These are phyloP conservation scores for Anorthoa munda DNA, from an alignment of 2,888 invertebrate species.

Conservation along the genomic window DNA sequence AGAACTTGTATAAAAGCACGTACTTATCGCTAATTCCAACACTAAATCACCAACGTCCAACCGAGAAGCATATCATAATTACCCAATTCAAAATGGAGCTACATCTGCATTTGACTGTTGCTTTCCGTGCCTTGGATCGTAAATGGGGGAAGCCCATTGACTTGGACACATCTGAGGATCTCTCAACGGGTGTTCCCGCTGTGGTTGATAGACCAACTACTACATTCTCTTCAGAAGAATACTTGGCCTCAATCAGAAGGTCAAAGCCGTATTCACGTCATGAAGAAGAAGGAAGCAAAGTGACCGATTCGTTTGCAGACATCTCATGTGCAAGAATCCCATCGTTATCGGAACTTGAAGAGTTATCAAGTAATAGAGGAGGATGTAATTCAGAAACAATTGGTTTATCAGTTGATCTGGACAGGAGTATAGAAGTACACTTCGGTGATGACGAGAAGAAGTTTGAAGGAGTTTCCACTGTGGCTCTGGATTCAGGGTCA, in stretches of 20 bases:
- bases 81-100: conserved; percentile 74
- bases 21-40: conserved; percentile 17
- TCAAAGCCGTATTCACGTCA: conserved; percentile 69
- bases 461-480: conserved; percentile 24
- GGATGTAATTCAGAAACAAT: conserved; percentile 48
- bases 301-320: conserved; percentile 73
- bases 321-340: conserved; percentile 74
- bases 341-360: conserved; percentile 61
- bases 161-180: conserved; percentile 71
- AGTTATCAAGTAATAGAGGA: conserved; percentile 11
- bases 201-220: conserved; percentile 72
- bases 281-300: conserved; percentile 53
- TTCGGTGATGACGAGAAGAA: conserved; percentile 46
- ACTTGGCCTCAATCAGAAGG: conserved; percentile 69
- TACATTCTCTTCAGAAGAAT: conserved; percentile 82
- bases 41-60: conserved; percentile 23
- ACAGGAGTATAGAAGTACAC: conserved; percentile 39
- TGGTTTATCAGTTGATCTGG: conserved; percentile 43
- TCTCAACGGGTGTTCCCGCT: conserved; percentile 71
- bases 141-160: conserved; percentile 81
- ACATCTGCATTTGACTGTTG: conserved; percentile 79
- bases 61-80: conserved; percentile 10
- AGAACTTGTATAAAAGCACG: conserved; percentile 38
- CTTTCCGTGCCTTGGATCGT: conserved; percentile 77
- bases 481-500: conserved; percentile 58